Conservation (phyloP, 2,113 vertebrate species). For the Eupsittula cactorum region DNA sequence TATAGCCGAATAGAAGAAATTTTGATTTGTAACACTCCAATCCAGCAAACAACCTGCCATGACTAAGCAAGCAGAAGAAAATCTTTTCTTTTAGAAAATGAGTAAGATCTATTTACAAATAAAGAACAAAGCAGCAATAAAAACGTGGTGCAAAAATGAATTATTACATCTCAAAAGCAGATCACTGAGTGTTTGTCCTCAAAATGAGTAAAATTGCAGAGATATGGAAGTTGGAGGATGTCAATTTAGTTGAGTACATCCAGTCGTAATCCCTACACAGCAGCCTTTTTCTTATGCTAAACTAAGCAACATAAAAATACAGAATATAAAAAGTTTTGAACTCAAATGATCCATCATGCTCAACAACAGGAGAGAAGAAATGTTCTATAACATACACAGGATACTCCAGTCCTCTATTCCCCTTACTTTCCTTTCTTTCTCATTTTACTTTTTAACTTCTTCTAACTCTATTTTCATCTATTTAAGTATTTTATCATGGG, state of each 20-base stretch:
- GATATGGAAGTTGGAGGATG: background rate
- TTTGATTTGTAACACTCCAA: background rate
- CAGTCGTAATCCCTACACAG: background rate
- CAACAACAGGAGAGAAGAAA: background rate
- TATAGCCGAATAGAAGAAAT: background rate
- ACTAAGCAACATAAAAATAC: background rate
- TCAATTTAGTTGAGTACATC: background rate
- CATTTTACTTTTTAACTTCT: background rate
- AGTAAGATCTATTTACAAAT: background rate
- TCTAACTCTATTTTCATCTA: background rate
- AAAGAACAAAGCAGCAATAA: background rate
- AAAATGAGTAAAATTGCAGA: background rate
- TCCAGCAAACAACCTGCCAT: background rate
- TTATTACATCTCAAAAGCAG: background rate
- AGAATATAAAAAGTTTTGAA: background rate
- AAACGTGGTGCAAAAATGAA: background rate
- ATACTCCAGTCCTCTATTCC: background rate
- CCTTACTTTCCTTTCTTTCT: background rate
- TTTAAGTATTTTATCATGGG: background rate
- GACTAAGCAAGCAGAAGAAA: background rate
- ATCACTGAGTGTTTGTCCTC: background rate
- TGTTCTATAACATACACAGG: background rate
- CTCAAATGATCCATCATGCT: background rate
- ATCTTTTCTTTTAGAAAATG: background rate
- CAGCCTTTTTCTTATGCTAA: background rate